Evolutionary conservation across 2,888 invertebrate genomes (phyloP), one percentile per base, ranked within the genome.

Genomic region (Callosobruchus maculatus): DNA sequence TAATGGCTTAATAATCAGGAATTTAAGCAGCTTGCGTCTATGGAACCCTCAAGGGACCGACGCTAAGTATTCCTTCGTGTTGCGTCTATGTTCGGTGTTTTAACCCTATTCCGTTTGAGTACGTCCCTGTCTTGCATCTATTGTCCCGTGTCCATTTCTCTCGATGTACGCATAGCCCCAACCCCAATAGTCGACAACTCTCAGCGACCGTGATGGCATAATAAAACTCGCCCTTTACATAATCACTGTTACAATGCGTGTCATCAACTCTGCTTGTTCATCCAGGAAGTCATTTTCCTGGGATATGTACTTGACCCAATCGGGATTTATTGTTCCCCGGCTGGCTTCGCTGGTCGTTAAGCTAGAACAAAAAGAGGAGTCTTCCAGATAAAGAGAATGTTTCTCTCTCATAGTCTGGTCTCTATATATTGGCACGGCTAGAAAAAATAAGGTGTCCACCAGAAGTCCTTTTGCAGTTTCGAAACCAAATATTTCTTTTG

Each of bases 201-300:
- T 49, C 49, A 49, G 49, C 49, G 13, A 18, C 49, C 49, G 49
- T 49, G 49, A 49, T 49, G 49, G 49, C 81, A 84, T 84, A 84
- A 85, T 85, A 85, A 85, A 84, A 83, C 81, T 81, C 82, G 82
- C 82, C 85, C 84, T 85, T 86, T 85, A 85, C 84, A 85, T 86
- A 86, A 86, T 86, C 85, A 86, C 85, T 82, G 84, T 81, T 82
- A 86, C 85, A 86, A 86, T 85, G 84, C 84, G 83, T 85, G 85
- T 85, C 86, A 86, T 86, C 86, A 86, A 83, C 82, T 82, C 78
- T 83, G 83, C 85, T 86, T 86, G 86, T 86, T 86, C 86, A 82
- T 81, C 81, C 82, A 85, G 86, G 86, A 86, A 86, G 85, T 85
- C 84, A 85, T 85, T 86, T 86, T 83, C 82, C 83, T 84, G 83